Conservation (phyloP, 2,797 vertebrate genomes). For the Scleropages formosus region DNA sequence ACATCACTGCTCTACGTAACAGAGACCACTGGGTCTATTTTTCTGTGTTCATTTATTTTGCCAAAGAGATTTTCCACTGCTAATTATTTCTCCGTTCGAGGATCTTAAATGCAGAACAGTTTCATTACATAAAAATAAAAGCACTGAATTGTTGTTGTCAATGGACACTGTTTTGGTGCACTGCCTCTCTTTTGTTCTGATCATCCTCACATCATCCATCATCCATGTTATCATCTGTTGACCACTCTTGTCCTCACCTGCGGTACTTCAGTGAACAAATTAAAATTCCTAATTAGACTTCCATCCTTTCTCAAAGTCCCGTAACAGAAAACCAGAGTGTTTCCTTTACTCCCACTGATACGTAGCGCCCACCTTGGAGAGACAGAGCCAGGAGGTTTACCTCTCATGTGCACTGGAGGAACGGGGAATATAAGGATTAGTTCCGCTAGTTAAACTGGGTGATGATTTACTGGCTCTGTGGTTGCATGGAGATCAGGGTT, state of each 20-base stretch:
- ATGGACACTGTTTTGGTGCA: too few relatives aligned
- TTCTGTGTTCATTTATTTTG: not conserved
- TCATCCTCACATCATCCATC: not conserved
- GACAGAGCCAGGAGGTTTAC: too few relatives aligned
- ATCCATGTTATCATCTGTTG: not conserved
- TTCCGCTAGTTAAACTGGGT: conserved; percentile 3
- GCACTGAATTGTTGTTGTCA: too few relatives aligned
- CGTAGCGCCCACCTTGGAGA: not conserved
- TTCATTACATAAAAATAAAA: not conserved
- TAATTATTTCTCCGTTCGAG: not conserved
- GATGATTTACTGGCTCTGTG: conserved; percentile 9
- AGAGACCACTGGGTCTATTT: not conserved
- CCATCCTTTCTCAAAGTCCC: not conserved
- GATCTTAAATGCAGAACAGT: conserved; percentile 2
- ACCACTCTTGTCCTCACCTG: not conserved
- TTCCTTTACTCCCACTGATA: not conserved
- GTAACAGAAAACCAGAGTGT: not conserved
- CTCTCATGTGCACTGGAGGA: too few relatives aligned
- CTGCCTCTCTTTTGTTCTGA: not conserved
- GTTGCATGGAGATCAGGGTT: not conserved
- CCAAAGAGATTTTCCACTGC: not conserved
- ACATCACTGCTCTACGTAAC: not conserved
- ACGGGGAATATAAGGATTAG: not conserved
- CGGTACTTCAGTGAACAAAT: too few relatives aligned
- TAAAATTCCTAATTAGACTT: too few relatives aligned